Evolutionary conservation across 2,797 vertebrate genomes (phyloP), one percentile per base, ranked within the genome.

Genomic region (Phaenicophaeus curvirostris): DNA sequence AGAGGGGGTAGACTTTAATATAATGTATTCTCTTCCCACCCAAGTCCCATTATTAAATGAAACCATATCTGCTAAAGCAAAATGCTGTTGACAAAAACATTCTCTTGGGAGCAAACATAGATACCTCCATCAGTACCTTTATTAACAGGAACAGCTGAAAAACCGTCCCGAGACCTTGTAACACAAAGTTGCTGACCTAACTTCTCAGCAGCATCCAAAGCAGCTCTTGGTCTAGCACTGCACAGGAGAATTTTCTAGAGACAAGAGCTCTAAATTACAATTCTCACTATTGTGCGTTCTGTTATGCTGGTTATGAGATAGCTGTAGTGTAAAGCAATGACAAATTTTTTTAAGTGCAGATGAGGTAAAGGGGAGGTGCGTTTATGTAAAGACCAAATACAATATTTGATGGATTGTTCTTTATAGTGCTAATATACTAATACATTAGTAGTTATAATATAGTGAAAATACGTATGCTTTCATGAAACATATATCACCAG

Each of bases 101-200:
- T 75, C 35, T 30, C 48, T 53, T 73, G 28, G 14, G 42, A 93
- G 10, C 13, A 75, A 37, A 75, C 0, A 0, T 19, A 67, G 61
- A 71, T 33, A 41, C 7, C 58, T 35, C 42, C 17, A 66, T 3
- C 5, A 3, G 30, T 51, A 59, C 15, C 0, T 0, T 7, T 23
- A 79, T 53, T 59, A 86, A 59, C 4, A 39, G 8, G 9, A 93
- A 63, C 5, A 39, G 37, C 2, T 53, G 55, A 63, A 84, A 88
- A 91, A 82, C 6, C 25, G 28, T 54, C 33, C 41, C 62, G 48
- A 54, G 28, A 81, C 18, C 24, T 10, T 0, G 0, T 44, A 55
- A 61, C 30, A 7, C 51, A 59, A 2, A 0, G 0, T 8, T 73
- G 33, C 69, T 71, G 44, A 30, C 19, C 21, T 54, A 57, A 78